phyloP scores from a whole-genome alignment of 2,113 vertebrate genomes.

The Thalassarche chlororhynchos region DNA sequence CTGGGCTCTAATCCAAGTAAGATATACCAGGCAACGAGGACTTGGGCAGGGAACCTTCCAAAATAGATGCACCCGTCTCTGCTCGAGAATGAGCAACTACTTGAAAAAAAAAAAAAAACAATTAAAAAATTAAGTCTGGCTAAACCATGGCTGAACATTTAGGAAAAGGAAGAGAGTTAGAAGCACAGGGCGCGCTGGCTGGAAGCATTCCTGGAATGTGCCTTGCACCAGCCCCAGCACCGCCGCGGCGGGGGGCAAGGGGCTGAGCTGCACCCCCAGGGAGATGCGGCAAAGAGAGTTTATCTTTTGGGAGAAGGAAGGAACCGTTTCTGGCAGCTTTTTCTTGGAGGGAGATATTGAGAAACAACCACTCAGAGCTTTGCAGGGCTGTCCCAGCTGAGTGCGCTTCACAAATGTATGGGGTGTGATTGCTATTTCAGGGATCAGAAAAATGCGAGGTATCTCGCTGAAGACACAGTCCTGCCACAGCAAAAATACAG shows the following conservation, averaged over 20 bases:
- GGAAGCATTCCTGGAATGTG: neutral
- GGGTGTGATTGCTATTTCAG: neutral
- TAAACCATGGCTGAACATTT: neutral
- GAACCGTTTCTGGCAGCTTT: neutral
- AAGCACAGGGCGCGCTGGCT: accelerated
- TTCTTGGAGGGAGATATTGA: neutral
- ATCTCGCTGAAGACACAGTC: neutral
- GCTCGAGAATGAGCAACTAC: neutral
- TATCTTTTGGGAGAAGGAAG: neutral
- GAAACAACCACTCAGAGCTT: neutral
- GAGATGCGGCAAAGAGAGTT: neutral
- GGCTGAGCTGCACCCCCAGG: neutral
- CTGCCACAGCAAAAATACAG: neutral
- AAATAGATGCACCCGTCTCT: neutral
- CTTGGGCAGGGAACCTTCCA: neutral
- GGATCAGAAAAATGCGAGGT: neutral
- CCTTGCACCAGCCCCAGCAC: neutral
- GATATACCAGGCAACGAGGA: neutral
- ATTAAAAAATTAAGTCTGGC: neutral
- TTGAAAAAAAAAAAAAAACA: neutral
- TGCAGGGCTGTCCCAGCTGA: neutral
- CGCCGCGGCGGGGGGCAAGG: accelerated
- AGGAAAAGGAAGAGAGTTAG: neutral
- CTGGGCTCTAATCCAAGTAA: neutral
- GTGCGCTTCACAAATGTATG: accelerated